Evolutionary conservation across 2,113 vertebrate genomes (phyloP).

Genomic region (Chaetops frenatus): DNA sequence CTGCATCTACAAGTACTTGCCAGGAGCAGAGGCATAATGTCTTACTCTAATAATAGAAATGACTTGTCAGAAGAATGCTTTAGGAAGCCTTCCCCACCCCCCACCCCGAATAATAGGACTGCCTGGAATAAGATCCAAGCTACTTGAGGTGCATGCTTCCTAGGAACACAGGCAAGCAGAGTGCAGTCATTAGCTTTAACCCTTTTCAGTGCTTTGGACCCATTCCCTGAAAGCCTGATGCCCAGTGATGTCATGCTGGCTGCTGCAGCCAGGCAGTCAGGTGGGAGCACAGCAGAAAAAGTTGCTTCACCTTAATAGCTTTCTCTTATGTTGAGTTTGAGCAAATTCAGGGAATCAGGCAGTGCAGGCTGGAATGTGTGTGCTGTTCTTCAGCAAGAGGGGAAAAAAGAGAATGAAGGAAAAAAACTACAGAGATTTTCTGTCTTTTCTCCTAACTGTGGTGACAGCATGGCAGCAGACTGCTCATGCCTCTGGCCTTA

Average conservation of each 20-base stretch:
- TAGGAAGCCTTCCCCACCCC: slow-evolving; percentile 30
- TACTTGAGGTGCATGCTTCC: slow-evolving; percentile 49
- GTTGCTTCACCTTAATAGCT: not conserved
- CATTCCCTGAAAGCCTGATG: not conserved
- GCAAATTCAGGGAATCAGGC: not conserved
- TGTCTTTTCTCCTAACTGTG: not conserved
- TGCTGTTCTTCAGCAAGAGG: not conserved
- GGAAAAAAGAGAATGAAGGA: not conserved
- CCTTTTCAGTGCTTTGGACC: not conserved
- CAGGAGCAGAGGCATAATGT: not conserved
- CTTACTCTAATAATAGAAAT: slow-evolving; percentile 15
- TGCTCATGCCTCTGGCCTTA: not conserved
- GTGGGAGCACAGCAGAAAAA: not conserved
- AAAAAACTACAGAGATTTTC: not conserved
- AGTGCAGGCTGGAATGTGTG: not conserved
- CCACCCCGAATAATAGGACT: slow-evolving; percentile 14
- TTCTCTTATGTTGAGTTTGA: not conserved
- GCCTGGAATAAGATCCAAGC: slow-evolving; percentile 29
- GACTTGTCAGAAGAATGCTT: slow-evolving; percentile 19
- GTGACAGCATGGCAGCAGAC: not conserved
- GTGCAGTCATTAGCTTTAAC: slow-evolving; percentile 11
- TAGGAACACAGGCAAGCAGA: not conserved
- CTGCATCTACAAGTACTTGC: not conserved
- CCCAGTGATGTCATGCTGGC: not conserved
- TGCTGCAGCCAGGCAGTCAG: not conserved